phyloP scores from a whole-genome alignment of 1,140 invertebrate species.

The Bradynema listronoti region DNA sequence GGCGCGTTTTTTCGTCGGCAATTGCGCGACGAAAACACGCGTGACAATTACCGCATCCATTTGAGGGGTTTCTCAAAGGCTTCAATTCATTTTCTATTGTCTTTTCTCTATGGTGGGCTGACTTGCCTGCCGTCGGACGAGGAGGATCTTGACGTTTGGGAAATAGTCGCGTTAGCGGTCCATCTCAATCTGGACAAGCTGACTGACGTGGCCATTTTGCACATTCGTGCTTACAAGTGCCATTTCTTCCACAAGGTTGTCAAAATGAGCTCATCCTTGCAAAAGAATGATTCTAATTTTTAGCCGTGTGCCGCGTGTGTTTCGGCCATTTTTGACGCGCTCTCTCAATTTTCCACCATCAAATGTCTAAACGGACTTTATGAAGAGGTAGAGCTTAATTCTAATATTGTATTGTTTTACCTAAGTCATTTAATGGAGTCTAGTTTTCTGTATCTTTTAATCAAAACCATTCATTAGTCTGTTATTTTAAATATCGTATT shows the following conservation, averaged over 20 bases:
- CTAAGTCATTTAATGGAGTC: too few relatives aligned
- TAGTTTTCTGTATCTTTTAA: too few relatives aligned
- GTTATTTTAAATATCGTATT: too few relatives aligned
- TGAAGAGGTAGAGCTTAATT: slow-evolving; percentile 18
- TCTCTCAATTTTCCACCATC: slow-evolving; percentile 22
- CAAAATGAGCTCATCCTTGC: not conserved
- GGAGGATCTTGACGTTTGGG: slow-evolving; percentile 51
- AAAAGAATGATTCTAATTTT: slow-evolving; percentile 17
- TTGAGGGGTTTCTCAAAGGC: slow-evolving; percentile 33
- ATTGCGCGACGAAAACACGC: too few relatives aligned
- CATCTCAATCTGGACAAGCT: slow-evolving; percentile 42
- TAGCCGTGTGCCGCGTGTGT: slow-evolving; percentile 53
- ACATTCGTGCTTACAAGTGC: slow-evolving; percentile 44
- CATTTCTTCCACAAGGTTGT: slow-evolving; percentile 50
- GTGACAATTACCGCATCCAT: too few relatives aligned
- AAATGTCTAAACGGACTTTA: slow-evolving; percentile 16
- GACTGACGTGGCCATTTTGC: slow-evolving; percentile 39
- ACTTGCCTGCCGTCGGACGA: slow-evolving; percentile 35
- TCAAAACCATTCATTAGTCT: too few relatives aligned
- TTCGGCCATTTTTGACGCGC: slow-evolving; percentile 51
- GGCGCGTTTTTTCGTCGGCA: slow-evolving; percentile 37
- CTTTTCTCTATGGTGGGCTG: slow-evolving; percentile 51
- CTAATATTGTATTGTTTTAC: too few relatives aligned
- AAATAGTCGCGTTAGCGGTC: slow-evolving; percentile 37
- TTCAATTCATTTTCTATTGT: slow-evolving; percentile 46